phyloP scores from a whole-genome alignment of 2,113 vertebrate genomes.

The Nothoprocta pentlandii region DNA sequence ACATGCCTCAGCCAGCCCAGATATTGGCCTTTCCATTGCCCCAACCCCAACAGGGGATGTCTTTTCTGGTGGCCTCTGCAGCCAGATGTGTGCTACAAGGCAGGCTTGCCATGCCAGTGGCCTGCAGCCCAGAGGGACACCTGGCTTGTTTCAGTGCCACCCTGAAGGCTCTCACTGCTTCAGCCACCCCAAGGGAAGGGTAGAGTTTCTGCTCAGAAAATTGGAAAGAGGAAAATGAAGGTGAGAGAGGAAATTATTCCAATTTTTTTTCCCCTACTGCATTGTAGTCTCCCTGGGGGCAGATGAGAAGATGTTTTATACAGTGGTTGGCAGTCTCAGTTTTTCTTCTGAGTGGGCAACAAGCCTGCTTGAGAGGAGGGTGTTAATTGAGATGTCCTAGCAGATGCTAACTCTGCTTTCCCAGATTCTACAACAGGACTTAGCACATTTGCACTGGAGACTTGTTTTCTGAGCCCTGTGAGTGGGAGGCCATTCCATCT shows the following conservation, averaged over 20 bases:
- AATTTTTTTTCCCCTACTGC: not conserved
- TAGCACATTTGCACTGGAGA: slow-evolving; percentile 23
- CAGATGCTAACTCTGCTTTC: slow-evolving; percentile 38
- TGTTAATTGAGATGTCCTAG: slow-evolving; percentile 40
- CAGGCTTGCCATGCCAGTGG: not conserved
- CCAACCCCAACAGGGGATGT: not conserved
- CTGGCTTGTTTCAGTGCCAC: not conserved
- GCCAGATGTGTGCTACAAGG: not conserved
- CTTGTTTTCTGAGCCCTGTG: not conserved
- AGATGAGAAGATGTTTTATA: not conserved
- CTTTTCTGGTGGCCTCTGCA: not conserved
- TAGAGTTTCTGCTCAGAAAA: not conserved
- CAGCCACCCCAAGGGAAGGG: not conserved
- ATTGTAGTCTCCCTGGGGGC: not conserved
- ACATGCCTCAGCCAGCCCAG: rapidly evolving
- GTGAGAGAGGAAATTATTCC: not conserved
- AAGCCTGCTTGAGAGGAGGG: not conserved
- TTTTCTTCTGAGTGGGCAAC: not conserved
- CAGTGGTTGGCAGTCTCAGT: not conserved
- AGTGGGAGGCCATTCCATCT: slow-evolving; percentile 3
- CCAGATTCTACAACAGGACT: slow-evolving; percentile 11
- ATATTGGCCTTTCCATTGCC: not conserved
- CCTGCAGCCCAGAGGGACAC: not conserved
- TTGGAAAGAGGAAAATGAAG: not conserved
- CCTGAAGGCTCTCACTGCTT: not conserved